phyloP scores from a whole-genome alignment of 1,140 invertebrate genomes.

The Saccostrea echinata region DNA sequence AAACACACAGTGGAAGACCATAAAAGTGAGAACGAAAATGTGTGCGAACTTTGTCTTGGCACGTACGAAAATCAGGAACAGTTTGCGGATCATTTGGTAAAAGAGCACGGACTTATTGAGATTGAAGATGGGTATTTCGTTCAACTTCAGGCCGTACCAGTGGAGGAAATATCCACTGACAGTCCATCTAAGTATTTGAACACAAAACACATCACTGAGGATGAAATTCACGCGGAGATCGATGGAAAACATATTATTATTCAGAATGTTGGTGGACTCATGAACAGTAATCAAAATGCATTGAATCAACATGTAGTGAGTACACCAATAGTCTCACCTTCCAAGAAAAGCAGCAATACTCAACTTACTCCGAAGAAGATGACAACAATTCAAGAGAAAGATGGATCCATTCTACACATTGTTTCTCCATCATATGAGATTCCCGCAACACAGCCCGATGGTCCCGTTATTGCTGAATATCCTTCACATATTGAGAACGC shows the following conservation, averaged over 20 bases:
- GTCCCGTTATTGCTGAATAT: neutral
- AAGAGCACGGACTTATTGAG: slow-evolving; percentile 14
- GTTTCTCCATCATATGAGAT: slow-evolving; percentile 26
- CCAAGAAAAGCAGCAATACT: neutral
- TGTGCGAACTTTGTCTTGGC: slow-evolving; percentile 32
- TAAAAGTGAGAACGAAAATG: slow-evolving; percentile 23
- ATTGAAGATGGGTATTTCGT: slow-evolving; percentile 4
- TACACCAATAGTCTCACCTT: neutral
- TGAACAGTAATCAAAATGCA: slow-evolving; percentile 22
- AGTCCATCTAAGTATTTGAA: slow-evolving; percentile 39
- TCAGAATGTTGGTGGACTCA: neutral
- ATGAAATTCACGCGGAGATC: slow-evolving; percentile 17
- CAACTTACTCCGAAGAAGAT: slow-evolving; percentile 3
- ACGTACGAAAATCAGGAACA: neutral
- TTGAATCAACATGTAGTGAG: neutral
- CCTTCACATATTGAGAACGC: slow-evolving; percentile 16
- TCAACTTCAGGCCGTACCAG: neutral
- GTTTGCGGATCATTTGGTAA: neutral
- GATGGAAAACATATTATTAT: slow-evolving; percentile 22
- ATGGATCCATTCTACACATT: slow-evolving; percentile 37
- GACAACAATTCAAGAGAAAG: slow-evolving; percentile 32
- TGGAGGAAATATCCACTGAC: neutral
- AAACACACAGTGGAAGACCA: slow-evolving; percentile 15
- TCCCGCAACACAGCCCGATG: slow-evolving; percentile 6
- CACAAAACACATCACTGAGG: slow-evolving; percentile 11